Evolutionary conservation across 2,888 invertebrate genomes (phyloP).

Genomic region (Chymomyza fuscimana): DNA sequence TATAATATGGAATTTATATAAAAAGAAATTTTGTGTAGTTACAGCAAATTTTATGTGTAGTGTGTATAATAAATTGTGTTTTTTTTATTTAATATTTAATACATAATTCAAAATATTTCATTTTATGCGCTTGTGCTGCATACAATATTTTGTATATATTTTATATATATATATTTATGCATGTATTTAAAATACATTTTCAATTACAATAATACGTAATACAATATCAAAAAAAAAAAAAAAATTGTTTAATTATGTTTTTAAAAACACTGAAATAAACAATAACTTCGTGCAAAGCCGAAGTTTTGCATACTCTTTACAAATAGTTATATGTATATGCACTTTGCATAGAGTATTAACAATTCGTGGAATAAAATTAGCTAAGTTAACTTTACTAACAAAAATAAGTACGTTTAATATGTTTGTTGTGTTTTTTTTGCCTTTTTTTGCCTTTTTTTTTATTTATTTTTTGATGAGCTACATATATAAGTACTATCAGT

Average conservation of each 20-base stretch:
- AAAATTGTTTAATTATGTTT: background rate
- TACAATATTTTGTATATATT: conserved; percentile 21
- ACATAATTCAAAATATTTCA: conserved; percentile 18
- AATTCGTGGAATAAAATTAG: conserved; percentile 32
- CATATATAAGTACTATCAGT: conserved; percentile 76
- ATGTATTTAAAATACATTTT: conserved; percentile 4
- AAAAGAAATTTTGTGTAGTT: conserved; percentile 5
- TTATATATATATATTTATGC: conserved; percentile 7
- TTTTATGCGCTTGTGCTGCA: conserved; percentile 14
- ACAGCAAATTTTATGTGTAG: conserved; percentile 30
- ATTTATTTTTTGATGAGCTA: conserved; percentile 54
- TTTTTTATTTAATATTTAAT: conserved; percentile 1
- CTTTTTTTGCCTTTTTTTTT: conserved; percentile 15
- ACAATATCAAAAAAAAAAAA: background rate
- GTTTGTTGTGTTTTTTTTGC: conserved; percentile 22
- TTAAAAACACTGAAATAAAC: conserved; percentile 34
- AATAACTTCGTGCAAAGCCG: conserved; percentile 36
- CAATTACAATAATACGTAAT: conserved; percentile 12
- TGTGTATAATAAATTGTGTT: conserved; percentile 12
- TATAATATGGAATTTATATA: background rate
- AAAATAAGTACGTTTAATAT: conserved; percentile 37
- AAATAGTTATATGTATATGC: conserved; percentile 8
- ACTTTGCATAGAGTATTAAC: background rate
- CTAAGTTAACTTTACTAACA: conserved; percentile 39
- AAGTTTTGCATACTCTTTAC: conserved; percentile 38